Evolutionary conservation across 2,113 vertebrate species (phyloP), one percentile per base, ranked within the genome.

Genomic region (Oryzias javanicus): DNA sequence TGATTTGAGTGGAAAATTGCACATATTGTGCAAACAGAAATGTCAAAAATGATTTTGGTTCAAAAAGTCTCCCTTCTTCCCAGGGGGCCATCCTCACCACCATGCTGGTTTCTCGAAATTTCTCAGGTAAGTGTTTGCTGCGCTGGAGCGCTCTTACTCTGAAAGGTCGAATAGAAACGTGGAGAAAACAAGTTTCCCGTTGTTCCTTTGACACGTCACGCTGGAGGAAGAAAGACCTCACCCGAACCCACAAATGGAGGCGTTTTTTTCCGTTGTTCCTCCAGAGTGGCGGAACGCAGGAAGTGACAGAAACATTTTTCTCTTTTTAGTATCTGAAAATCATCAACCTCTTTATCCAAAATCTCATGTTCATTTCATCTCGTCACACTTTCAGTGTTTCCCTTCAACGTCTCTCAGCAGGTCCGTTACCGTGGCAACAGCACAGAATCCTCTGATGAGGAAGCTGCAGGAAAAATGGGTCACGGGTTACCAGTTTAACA

Each of bases 21-120:
- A 0, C 19, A 29, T 18, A 45, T 0, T 29, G 25, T 49, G 50
- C 61, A 1, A 15, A 4, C 42, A 19, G 24, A 67, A 45, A 53
- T 53, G 19, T 25, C n/a, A 40, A 25, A 35, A 44, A 70, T 60
- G 0, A 14, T 48, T 20, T 19, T 52, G 5, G 2, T 62, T 45
- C 29, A 54, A 29, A 35, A 14, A 18, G 1, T 27, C 49, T 13
- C 19, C 5, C 67, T 49, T 50, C 49, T 4, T 61, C 41, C 6
- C 84, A 97, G 95, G 96, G 95, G 2, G 95, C 96, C 55, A 97
- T 97, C 85, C 94, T 98, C 50, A 98, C 95, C 44, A 97, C 96
- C 72, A 98, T 98, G 95, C 83, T 98, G 92, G 96, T 95, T 73
- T 97, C 95, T 42, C 90, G 96, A 63, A 98, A 98, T 85, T 98